Conservation (phyloP, 2,113 vertebrate genomes). For the Patagioenas fasciata region DNA sequence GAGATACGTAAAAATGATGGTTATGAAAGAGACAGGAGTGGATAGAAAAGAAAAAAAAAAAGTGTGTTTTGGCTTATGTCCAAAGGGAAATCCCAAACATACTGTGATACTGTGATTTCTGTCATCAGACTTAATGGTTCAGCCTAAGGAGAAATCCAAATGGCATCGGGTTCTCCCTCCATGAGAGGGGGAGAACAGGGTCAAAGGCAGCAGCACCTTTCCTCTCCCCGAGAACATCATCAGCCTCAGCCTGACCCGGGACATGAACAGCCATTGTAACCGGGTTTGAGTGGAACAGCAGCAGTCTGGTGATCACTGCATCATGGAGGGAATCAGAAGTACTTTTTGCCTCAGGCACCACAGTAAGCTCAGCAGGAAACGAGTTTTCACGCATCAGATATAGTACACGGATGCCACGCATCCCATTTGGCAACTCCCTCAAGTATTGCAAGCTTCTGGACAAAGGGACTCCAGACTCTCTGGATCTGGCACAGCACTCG, state of each 20-base stretch:
- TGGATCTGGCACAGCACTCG: slow-evolving; percentile 14
- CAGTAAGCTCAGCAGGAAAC: background rate
- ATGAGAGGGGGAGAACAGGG: background rate
- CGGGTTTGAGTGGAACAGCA: background rate
- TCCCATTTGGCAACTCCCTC: slow-evolving; percentile 47
- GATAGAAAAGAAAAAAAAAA: background rate
- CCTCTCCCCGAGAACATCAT: background rate
- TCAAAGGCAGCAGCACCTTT: background rate
- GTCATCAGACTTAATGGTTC: slow-evolving; percentile 39
- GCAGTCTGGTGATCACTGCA: background rate
- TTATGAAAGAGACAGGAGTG: slow-evolving; percentile 38
- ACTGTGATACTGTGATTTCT: no score
- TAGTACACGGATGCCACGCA: slow-evolving; percentile 43
- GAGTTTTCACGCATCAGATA: slow-evolving; percentile 37
- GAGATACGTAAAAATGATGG: background rate
- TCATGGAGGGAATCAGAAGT: slow-evolving; percentile 9
- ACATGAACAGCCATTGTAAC: background rate
- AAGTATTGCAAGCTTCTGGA: slow-evolving; percentile 31
- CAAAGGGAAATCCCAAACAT: slow-evolving; percentile 43
- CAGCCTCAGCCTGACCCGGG: background rate
- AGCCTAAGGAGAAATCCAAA: slow-evolving; percentile 35
- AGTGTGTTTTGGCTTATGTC: background rate
- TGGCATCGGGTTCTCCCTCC: background rate
- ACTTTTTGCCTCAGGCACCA: slow-evolving; percentile 35
- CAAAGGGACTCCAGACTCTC: slow-evolving; percentile 55